phyloP scores from a whole-genome alignment of 2,888 invertebrate species.

The Ctenicera cuprea region DNA sequence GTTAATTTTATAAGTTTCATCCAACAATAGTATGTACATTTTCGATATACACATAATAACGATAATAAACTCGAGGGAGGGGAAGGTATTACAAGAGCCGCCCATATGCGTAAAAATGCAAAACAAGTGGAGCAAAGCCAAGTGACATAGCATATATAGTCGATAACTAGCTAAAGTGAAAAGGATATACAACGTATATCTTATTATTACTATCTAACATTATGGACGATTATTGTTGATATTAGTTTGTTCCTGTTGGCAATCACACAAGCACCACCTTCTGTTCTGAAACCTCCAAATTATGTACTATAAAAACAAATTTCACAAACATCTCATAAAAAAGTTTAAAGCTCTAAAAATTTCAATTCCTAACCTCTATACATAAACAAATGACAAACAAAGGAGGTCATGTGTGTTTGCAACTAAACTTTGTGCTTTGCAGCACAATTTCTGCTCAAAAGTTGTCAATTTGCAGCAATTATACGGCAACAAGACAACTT shows the following conservation, averaged over 20 bases:
- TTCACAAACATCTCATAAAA: background rate
- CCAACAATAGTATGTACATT: conserved; percentile 46
- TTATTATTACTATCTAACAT: conserved; percentile 65
- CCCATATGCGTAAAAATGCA: conserved; percentile 34
- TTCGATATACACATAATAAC: conserved; percentile 37
- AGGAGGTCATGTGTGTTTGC: conserved; percentile 44
- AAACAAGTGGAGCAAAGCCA: conserved; percentile 51
- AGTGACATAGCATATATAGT: conserved; percentile 55
- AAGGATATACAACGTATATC: conserved; percentile 59
- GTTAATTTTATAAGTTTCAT: conserved; percentile 6
- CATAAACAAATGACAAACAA: conserved; percentile 18
- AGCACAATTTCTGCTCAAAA: conserved; percentile 42
- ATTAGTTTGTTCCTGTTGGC: conserved; percentile 59
- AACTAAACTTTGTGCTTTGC: conserved; percentile 45
- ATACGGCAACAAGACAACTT: background rate
- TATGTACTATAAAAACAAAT: conserved; percentile 10
- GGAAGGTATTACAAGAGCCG: conserved; percentile 3
- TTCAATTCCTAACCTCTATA: background rate
- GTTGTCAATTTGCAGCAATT: conserved; percentile 7
- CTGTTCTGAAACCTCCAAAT: background rate
- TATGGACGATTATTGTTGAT: conserved; percentile 71
- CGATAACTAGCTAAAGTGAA: conserved; percentile 65
- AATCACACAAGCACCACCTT: conserved; percentile 45
- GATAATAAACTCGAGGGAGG: conserved; percentile 2
- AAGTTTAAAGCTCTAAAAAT: conserved; percentile 30